Evolutionary conservation across 2,113 vertebrate species (phyloP), one percentile per base, ranked within the genome.

Genomic region (Stegastes partitus): DNA sequence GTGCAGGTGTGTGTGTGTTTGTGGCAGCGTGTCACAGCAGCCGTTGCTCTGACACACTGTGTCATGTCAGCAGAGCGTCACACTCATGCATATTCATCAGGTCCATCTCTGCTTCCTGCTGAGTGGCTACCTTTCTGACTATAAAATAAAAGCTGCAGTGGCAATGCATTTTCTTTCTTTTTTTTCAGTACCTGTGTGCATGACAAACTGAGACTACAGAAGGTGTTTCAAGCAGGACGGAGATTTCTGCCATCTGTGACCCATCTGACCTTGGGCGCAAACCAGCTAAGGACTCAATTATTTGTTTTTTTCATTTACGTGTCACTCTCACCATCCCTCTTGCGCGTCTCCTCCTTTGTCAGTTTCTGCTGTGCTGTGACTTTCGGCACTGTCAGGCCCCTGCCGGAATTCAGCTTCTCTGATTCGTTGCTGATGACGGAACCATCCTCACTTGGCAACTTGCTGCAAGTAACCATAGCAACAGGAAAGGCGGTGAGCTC

Each of bases 391-490:
- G 95, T 94, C 49, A 96, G 96, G 94, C 94, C 93, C 82, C 93
- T 94, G 79, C 95, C 70, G 0, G 96, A 96, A 90, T 96, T 96
- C 92, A 93, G 95, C 95, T 96, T 98, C 87, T 94, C 96, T 80
- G 97, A 99, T 94, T 97, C 96, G 70, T 96, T 95, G 95, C 97
- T 99, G 97, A 96, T 94, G 95, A 97, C 95, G 93, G 97, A 99
- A 94, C 96, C 97, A 0, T 95, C 96, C 92, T 98, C 97, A 74
- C 97, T 99, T 66, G 96, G 96, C 90, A 97, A 98, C 92, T 88
- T 95, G 95, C 98, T 97, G 96, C 90, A 95, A 95, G 96, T 95
- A 98, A 98, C 96, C 98, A 99, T 96, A 96, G 97, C 96, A 98
- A 99, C 97, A 97, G 93, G 92, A 93, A 85, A 95, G 95, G 91